Conservation (phyloP, 1,140 invertebrate species). For the Listronotus bonariensis region DNA sequence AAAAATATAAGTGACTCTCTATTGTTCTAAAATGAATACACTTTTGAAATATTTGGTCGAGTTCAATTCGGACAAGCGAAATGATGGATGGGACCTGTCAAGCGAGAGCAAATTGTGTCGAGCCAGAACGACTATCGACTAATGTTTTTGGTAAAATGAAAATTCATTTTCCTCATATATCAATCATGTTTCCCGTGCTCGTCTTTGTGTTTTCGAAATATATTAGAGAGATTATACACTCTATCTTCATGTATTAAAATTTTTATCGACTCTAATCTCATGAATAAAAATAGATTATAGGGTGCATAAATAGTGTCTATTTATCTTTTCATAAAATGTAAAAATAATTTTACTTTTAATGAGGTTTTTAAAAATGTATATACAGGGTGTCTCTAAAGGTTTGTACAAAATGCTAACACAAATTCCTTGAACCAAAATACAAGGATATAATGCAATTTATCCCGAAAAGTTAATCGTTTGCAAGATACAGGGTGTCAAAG, state of each 20-base stretch:
- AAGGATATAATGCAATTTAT: too few species aligned
- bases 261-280: conserved; percentile 16
- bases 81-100: conserved; percentile 32
- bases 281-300: conserved; percentile 17
- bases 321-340: not conserved
- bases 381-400: too few species aligned
- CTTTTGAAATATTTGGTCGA: conserved; percentile 29
- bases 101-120: conserved; percentile 34
- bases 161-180: conserved; percentile 36
- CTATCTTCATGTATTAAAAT: conserved; percentile 27
- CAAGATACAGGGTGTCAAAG: too few species aligned
- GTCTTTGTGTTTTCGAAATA: conserved; percentile 31
- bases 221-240: conserved; percentile 26
- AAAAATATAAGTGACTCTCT: too few species aligned
- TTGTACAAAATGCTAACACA: too few species aligned
- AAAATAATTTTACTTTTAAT: too few species aligned
- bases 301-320: not conserved
- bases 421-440: too few species aligned
- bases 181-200: conserved; percentile 28
- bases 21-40: not conserved
- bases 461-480: too few species aligned
- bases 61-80: conserved; percentile 30
- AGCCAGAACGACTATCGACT: conserved; percentile 32
- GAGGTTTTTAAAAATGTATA: too few species aligned
- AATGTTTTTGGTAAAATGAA: conserved; percentile 35